Conservation (phyloP, 2,888 invertebrate genomes). For the Trissolcus japonicus region DNA sequence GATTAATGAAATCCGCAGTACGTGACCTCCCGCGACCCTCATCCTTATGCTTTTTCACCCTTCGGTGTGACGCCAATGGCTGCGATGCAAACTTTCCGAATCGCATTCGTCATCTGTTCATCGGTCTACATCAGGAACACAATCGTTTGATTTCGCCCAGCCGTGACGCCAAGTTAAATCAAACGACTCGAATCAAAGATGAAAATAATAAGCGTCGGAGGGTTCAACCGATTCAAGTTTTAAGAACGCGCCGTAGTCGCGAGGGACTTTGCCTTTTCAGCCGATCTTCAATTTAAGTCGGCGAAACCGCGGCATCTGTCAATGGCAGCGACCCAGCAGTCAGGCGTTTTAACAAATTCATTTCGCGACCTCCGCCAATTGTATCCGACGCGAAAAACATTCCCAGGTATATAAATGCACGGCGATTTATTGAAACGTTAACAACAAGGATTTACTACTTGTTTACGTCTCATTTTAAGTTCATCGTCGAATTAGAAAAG, state of each 20-base stretch:
- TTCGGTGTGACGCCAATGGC: conserved; percentile 21
- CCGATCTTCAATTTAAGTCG: conserved; percentile 63
- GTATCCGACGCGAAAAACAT: conserved; percentile 14
- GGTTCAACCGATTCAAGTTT: conserved; percentile 31
- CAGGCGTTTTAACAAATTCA: conserved; percentile 49
- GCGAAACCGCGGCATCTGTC: conserved; percentile 58
- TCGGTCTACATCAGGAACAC: conserved; percentile 67
- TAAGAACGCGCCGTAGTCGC: conserved; percentile 36
- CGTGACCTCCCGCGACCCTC: conserved; percentile 25
- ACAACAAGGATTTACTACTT: conserved; percentile 1
- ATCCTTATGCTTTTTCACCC: conserved; percentile 20
- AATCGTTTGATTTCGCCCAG: conserved; percentile 61
- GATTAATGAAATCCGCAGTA: conserved; percentile 22
- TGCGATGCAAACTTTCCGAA: conserved; percentile 38
- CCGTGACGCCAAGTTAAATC: conserved; percentile 55
- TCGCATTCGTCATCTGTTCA: conserved; percentile 54
- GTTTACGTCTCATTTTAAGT: neutral
- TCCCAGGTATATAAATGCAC: neutral
- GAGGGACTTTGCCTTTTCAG: conserved; percentile 58
- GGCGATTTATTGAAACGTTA: conserved; percentile 11
- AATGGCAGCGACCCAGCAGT: conserved; percentile 50
- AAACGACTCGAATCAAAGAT: conserved; percentile 69
- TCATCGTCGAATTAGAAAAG: neutral
- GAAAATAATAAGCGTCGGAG: conserved; percentile 64
- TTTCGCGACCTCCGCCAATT: conserved; percentile 29